Conservation (phyloP, 2,888 invertebrate genomes). For the Notocelia uddmanniana region DNA sequence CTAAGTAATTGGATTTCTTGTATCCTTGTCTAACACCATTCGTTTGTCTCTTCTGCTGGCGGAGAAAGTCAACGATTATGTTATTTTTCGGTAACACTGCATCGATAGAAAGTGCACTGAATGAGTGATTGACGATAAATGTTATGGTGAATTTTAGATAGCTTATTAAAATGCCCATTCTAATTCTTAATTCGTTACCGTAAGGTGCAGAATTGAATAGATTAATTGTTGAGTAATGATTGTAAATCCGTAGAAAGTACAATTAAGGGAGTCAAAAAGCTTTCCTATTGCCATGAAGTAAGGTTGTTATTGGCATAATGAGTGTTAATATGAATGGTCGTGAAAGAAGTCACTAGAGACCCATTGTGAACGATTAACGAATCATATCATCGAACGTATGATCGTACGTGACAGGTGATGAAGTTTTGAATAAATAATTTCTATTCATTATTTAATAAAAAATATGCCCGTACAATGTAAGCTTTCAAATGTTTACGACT, state of each 20-base stretch:
- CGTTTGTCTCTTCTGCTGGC: slow-evolving; percentile 44
- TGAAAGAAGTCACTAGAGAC: slow-evolving; percentile 37
- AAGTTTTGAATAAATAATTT: slow-evolving; percentile 35
- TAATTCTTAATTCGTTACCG: slow-evolving; percentile 37
- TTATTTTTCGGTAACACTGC: slow-evolving; percentile 59
- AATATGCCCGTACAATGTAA: background rate
- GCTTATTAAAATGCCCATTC: slow-evolving; percentile 23
- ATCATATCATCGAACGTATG: slow-evolving; percentile 34
- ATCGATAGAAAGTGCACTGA: slow-evolving; percentile 59
- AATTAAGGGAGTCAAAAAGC: slow-evolving; percentile 48
- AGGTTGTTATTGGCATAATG: slow-evolving; percentile 51
- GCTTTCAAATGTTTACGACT: slow-evolving; percentile 9
- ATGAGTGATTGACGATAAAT: slow-evolving; percentile 51
- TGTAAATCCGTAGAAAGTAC: slow-evolving; percentile 51
- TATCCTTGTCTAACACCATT: slow-evolving; percentile 44
- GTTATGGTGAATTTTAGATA: slow-evolving; percentile 38
- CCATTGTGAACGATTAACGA: slow-evolving; percentile 42
- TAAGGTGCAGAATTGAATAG: slow-evolving; percentile 49
- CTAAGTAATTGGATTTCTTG: slow-evolving; percentile 53
- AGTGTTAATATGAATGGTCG: slow-evolving; percentile 22
- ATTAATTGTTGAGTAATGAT: slow-evolving; percentile 48
- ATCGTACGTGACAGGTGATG: slow-evolving; percentile 33
- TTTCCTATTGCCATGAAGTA: slow-evolving; percentile 43
- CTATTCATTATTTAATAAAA: slow-evolving; percentile 31
- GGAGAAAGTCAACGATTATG: slow-evolving; percentile 52